Evolutionary conservation across 1,140 invertebrate species (phyloP).

Genomic region (Bathynomus jamesi): DNA sequence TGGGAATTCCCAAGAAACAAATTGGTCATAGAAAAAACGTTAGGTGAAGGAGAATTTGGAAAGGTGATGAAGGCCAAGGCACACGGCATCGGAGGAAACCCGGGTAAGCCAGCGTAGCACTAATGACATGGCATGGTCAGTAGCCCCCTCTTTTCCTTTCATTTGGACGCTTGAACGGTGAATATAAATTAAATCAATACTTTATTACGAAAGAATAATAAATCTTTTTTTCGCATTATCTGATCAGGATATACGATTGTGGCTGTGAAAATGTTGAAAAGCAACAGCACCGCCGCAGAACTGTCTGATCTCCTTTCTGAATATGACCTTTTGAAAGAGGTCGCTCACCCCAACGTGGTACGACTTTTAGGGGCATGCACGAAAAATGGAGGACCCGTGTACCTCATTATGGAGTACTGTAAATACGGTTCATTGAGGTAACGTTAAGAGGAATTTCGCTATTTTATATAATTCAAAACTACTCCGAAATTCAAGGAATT

Average conservation of each 20-base stretch:
- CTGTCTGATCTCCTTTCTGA: conserved; percentile 69
- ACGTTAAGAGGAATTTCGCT: too few relatives aligned
- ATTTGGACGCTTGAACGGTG: too few relatives aligned
- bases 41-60: conserved; percentile 73
- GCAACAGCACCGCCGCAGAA: conserved; percentile 51
- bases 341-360: conserved; percentile 74
- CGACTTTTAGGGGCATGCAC: conserved; percentile 69
- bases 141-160: too few relatives aligned
- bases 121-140: too few relatives aligned
- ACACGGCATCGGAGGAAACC: conserved; percentile 53
- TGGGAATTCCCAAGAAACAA: conserved; percentile 64
- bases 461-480: too few relatives aligned
- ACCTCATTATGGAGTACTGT: conserved; percentile 75
- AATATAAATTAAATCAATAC: too few relatives aligned
- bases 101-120: too few relatives aligned
- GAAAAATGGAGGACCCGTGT: conserved; percentile 58
- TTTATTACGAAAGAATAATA: too few relatives aligned
- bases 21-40: conserved; percentile 56
- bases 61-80: conserved; percentile 61
- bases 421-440: conserved; percentile 66
- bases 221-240: too few relatives aligned
- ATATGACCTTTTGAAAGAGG: conserved; percentile 71
- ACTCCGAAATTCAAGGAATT: too few relatives aligned
- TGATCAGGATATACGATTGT: conserved; percentile 46
- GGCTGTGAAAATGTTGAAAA: conserved; percentile 66